These are phyloP conservation scores for Morone saxatilis DNA, from an alignment of 2,113 vertebrate species.

Conservation along the genomic window DNA sequence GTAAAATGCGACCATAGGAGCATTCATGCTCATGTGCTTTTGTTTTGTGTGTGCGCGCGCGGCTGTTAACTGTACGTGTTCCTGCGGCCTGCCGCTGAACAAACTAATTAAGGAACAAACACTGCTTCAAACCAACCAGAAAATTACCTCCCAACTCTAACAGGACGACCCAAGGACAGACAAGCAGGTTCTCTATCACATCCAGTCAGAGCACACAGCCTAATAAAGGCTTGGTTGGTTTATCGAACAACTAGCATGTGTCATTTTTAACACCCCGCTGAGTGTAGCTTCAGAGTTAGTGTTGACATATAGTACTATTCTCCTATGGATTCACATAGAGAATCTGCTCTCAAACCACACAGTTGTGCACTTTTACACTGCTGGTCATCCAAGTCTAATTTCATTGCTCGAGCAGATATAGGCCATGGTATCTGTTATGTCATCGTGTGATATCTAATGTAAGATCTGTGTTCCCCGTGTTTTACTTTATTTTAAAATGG, in stretches of 20 bases:
- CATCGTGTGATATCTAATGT: not conserved
- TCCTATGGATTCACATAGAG: not conserved
- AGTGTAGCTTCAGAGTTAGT: slow-evolving; percentile 8
- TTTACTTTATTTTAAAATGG: slow-evolving; percentile 6
- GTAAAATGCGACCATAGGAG: not conserved
- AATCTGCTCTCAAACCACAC: not conserved
- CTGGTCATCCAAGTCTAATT: not conserved
- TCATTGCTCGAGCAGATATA: not conserved
- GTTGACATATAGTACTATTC: not conserved
- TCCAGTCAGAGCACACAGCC: slow-evolving; percentile 65
- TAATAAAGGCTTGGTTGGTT: slow-evolving; percentile 68
- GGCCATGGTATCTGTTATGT: not conserved
- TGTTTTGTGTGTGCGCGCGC: slow-evolving; percentile 16
- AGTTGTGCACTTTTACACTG: not conserved
- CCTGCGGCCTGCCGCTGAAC: slow-evolving; percentile 77
- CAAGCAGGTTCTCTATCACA: slow-evolving; percentile 74
- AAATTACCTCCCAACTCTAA: slow-evolving; percentile 85
- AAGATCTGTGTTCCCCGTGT: not conserved
- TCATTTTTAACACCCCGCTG: slow-evolving; percentile 67
- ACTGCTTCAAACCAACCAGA: slow-evolving; percentile 87
- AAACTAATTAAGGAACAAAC: slow-evolving; percentile 88
- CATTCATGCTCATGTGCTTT: not conserved
- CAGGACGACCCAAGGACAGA: slow-evolving; percentile 84
- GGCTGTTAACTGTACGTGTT: slow-evolving; percentile 68
- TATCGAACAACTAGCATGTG: slow-evolving; percentile 69